phyloP scores from a whole-genome alignment of 1,140 invertebrate species.

The Leptinotarsa lineolata region DNA sequence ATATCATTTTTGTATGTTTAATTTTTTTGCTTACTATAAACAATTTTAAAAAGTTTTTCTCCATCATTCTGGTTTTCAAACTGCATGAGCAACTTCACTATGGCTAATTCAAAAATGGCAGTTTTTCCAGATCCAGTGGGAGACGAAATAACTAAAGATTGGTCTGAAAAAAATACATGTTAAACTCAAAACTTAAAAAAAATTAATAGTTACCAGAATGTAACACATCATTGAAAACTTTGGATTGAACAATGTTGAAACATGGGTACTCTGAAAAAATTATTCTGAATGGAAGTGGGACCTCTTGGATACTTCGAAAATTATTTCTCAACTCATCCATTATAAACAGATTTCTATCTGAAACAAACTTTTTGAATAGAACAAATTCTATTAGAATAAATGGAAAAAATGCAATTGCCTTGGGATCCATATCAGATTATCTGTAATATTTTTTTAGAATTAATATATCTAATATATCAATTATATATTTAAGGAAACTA shows the following conservation, averaged over 20 bases:
- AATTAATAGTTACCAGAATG: conserved; percentile 30
- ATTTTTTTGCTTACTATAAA: conserved; percentile 63
- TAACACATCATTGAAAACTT: conserved; percentile 68
- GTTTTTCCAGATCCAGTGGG: conserved; percentile 86
- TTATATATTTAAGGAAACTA: too few relatives aligned
- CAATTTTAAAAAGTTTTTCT: conserved; percentile 62
- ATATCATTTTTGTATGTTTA: too few relatives aligned
- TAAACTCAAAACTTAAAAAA: background rate
- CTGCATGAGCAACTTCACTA: conserved; percentile 67
- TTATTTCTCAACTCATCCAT: background rate
- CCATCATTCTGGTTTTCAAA: conserved; percentile 53
- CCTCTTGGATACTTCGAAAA: conserved; percentile 36
- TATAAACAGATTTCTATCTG: too few relatives aligned
- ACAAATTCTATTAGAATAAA: background rate
- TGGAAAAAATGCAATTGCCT: too few relatives aligned
- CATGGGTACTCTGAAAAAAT: conserved; percentile 60
- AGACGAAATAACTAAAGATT: conserved; percentile 73
- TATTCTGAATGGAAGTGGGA: conserved; percentile 42
- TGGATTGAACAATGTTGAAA: conserved; percentile 76
- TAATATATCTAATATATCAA: too few relatives aligned
- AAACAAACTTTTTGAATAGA: background rate
- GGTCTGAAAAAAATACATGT: conserved; percentile 62
- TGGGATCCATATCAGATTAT: too few relatives aligned
- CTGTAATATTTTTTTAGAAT: too few relatives aligned
- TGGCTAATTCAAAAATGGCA: conserved; percentile 79